Conservation (phyloP, 2,888 invertebrate species). For the Epicampocera succincta region DNA sequence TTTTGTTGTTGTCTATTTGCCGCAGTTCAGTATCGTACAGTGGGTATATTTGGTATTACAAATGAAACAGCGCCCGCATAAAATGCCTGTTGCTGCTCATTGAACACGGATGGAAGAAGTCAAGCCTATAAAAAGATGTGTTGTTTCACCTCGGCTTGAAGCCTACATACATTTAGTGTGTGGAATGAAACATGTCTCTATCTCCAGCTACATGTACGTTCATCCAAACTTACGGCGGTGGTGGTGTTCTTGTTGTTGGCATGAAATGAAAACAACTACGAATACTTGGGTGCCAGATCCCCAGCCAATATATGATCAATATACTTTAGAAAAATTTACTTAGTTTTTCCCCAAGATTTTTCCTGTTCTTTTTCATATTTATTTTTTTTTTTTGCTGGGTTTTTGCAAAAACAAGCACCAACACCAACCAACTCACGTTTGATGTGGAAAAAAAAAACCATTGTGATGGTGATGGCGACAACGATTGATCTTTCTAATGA, state of each 20-base stretch:
- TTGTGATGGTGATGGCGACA: conserved; percentile 64
- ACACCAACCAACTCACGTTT: conserved; percentile 54
- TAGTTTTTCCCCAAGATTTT: conserved; percentile 1
- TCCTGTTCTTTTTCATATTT: no score
- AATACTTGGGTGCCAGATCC: conserved; percentile 29
- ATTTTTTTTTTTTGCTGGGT: background rate
- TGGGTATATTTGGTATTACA: conserved; percentile 63
- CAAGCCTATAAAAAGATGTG: conserved; percentile 66
- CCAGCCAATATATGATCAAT: conserved; percentile 41
- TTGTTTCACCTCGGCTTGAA: background rate
- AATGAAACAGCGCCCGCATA: conserved; percentile 68
- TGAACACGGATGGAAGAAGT: conserved; percentile 54
- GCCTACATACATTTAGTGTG: conserved; percentile 42
- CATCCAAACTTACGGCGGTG: no score
- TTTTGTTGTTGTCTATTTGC: background rate
- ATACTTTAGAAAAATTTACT: conserved; percentile 22
- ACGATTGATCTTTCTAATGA: conserved; percentile 70
- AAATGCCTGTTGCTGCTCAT: conserved; percentile 35
- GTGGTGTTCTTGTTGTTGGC: conserved; percentile 2
- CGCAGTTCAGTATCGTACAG: conserved; percentile 10
- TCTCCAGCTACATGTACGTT: conserved; percentile 11
- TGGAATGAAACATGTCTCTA: conserved; percentile 39
- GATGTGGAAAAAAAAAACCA: conserved; percentile 4
- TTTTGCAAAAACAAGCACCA: background rate
- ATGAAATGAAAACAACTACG: conserved; percentile 9